Base-by-base conservation (phyloP, 1,140 invertebrate genomes). In the Pissodes strobi region DNA sequence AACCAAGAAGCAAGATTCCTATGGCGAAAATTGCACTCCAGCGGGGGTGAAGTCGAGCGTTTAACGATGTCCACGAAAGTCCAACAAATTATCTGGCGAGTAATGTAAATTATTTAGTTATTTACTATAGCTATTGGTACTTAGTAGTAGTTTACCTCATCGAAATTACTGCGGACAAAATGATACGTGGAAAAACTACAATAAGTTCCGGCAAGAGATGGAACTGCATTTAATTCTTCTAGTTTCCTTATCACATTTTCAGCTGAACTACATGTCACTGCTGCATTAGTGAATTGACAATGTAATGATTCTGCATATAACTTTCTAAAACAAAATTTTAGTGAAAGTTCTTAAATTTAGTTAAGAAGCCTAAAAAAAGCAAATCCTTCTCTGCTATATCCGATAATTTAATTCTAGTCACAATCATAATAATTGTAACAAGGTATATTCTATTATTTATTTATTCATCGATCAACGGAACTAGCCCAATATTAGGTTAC, bases 111-210 rank as follows among this genome's bases (percentile, higher is more conserved):
- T 43, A 43, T 43, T 4, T 15, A 43, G 3, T 15, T 15, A 5
- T 43, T 43, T 43, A 5, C 3, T 19, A 43, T 15, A 5, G 3
- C n/a, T n/a, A 15, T 43, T 43, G 3, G 3, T 43, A 19, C 13
- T 4, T 19, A 25, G 13, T 19, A 8, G 18, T 5, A 27, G 56
- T 71, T 66, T 78, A 87, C 87, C 79, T 89, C 82, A 78, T 90
- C 86, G 80, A 93, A 94, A 80, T 92, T 88, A 79, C 90, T 92
- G 73, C 88, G 87, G 67, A 86, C 84, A 81, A 91, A 94, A 78
- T 86, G 87, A 61, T 93, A 80, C 53, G 86, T 82, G 73, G 91
- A 90, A 76, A 92, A 90, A 80, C 92, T 89, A 65, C 87, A 86
- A 76, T 89, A 92, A 10, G 92, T 80, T 19, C 87, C 86, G 55